A percentile compares a stretch with the other conserved stretches of the same genome.
These are phyloP conservation scores for Chirona hameri DNA, from an alignment of 2,888 invertebrate genomes.

Conservation along the genomic window DNA sequence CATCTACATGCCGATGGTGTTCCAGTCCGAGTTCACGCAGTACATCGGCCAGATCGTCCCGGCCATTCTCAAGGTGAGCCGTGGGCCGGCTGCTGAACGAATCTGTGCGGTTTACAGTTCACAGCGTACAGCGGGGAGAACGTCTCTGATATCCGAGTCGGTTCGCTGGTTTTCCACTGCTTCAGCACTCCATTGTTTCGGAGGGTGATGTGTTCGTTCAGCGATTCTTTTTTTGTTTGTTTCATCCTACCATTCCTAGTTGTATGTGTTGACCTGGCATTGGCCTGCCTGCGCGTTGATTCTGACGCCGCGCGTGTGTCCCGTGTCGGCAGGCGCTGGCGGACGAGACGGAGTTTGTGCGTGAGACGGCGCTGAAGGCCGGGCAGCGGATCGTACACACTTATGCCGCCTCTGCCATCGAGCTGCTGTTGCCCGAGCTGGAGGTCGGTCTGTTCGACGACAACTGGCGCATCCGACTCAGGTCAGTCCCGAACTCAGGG, in stretches of 20 bases:
- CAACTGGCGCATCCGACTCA: conserved; percentile 93
- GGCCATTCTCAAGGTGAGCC: conserved; percentile 75
- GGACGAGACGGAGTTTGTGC: conserved; percentile 97
- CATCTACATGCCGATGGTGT: conserved; percentile 97
- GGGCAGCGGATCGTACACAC: conserved; percentile 95
- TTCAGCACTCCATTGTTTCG: too few relatives aligned
- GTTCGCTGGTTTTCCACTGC: too few relatives aligned
- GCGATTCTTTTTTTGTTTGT: too few relatives aligned
- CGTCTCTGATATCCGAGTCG: too few relatives aligned
- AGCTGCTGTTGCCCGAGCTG: conserved; percentile 84
- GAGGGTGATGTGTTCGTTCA: too few relatives aligned
- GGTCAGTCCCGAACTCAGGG: conserved; percentile 40
- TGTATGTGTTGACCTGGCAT: too few relatives aligned
- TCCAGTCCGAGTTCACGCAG: conserved; percentile 89
- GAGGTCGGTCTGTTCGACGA: conserved; percentile 94
- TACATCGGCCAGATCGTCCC: conserved; percentile 96
- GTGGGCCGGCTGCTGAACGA: too few relatives aligned
- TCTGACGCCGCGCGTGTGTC: background rate
- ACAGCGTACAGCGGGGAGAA: too few relatives aligned
- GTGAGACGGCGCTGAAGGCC: conserved; percentile 93
- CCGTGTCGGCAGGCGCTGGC: conserved; percentile 67
- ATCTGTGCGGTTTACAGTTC: too few relatives aligned
- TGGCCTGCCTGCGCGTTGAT: too few relatives aligned
- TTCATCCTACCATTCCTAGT: too few relatives aligned
- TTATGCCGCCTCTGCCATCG: conserved; percentile 93